Base-by-base conservation (phyloP, 1,140 invertebrate species). In the honey bee (Apis mellifera) region DNA sequence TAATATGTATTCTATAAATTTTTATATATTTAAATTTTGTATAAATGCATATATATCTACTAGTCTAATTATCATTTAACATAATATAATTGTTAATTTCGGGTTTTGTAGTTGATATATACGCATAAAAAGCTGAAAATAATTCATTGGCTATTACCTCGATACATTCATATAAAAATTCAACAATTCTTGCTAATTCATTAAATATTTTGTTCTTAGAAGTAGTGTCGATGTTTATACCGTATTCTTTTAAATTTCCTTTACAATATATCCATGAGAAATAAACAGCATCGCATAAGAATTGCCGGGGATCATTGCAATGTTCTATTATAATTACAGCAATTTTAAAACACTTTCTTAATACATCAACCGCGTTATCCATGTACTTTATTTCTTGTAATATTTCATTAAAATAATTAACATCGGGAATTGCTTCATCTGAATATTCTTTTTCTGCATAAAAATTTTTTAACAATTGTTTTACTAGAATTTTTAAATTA, bases 261-360 rank as follows among this genome's bases (percentile, higher is more conserved):
- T 73, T 80, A 8, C 42, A 65, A 21, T 80, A 80, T 8, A 21
- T n/a, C 78, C 78, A 80, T 13, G 26, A 1, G 32, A 80, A 80
- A 15, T 23, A 50, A 80, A 80, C 23, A 4, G 52, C 70, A 0
- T 80, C 42, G 1, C 11, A 9, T 0, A 80, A 15, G 21, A 64
- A 23, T 4, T 48, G 26, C 5, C 2, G 5, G 1, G 70, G 59
- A 2, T 69, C 17, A 8, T 26, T 23, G 9, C 15, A 52, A 48
- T 21, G 19, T 9, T 23, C 13, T 12, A 48, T 0, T 17, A 80
- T 1, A 21, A 9, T 19, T 0, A 7, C 11, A 15, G 52, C 1
- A 21, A 73, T 48, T 17, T 65, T 55, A 9, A 80, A 80, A 64
- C 72, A 15, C 21, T 42, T 73, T 5, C 9, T 65, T 4, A 80